phyloP scores from a whole-genome alignment of 2,113 vertebrate genomes.

The Symphodus melops region DNA sequence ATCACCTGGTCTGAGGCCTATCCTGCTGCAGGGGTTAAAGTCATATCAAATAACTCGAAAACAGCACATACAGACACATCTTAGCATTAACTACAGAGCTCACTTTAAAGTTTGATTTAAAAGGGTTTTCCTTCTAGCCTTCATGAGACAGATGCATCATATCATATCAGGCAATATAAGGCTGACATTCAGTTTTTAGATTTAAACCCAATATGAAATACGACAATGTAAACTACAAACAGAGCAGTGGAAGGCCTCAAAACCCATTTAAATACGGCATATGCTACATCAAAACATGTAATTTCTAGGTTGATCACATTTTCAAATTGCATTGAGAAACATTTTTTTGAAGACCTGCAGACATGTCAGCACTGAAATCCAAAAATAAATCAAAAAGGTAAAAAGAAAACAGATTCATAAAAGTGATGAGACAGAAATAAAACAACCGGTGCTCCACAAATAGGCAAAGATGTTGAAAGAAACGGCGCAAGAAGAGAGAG shows the following conservation, averaged over 20 bases:
- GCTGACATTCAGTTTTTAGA: background rate
- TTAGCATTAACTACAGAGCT: background rate
- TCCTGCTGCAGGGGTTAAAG: too few species aligned
- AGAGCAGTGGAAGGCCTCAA: background rate
- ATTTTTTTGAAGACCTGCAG: conserved; percentile 22
- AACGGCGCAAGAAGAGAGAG: background rate
- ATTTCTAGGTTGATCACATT: background rate
- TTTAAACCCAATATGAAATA: conserved; percentile 2
- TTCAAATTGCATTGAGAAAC: background rate
- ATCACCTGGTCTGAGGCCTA: too few species aligned
- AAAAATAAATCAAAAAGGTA: conserved; percentile 13
- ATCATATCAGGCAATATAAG: background rate
- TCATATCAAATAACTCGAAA: background rate
- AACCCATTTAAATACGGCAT: background rate
- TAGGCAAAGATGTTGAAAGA: background rate
- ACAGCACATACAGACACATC: background rate
- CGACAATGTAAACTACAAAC: background rate
- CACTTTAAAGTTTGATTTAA: background rate
- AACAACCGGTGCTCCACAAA: conserved; percentile 16
- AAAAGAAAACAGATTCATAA: background rate
- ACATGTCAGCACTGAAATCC: conserved; percentile 3
- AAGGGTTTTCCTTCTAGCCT: background rate
- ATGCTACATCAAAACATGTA: conserved; percentile 4
- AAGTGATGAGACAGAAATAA: conserved; percentile 7
- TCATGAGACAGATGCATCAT: background rate